Evolutionary conservation across 2,797 vertebrate species (phyloP).

Genomic region (Sarcophilus harrisii): DNA sequence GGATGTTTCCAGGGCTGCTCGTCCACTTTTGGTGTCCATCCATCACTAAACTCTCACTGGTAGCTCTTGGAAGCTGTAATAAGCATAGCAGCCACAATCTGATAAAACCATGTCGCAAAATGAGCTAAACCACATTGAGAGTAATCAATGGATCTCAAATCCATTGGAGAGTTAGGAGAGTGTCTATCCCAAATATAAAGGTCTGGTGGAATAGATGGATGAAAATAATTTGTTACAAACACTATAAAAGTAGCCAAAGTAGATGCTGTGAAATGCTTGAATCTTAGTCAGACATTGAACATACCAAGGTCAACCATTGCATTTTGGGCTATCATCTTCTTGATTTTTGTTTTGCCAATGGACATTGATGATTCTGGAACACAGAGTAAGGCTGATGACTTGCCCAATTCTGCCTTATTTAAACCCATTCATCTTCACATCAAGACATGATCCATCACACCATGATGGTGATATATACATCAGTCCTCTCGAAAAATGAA

Average conservation of each 20-base stretch:
- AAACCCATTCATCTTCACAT: background rate
- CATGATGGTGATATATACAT: background rate
- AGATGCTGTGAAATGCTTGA: background rate
- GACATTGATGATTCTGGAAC: background rate
- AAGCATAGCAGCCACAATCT: background rate
- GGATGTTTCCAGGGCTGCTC: background rate
- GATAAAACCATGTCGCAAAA: background rate
- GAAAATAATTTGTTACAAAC: too few species aligned
- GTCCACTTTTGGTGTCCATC: background rate
- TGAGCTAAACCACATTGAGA: background rate
- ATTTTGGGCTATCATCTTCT: background rate
- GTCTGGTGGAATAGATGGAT: too few species aligned
- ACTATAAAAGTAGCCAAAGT: background rate
- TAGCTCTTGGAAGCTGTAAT: background rate
- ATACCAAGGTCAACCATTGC: background rate
- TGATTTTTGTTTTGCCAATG: background rate
- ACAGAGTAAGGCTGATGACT: background rate
- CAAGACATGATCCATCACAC: background rate
- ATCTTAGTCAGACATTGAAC: background rate
- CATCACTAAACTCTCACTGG: background rate
- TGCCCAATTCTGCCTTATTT: background rate
- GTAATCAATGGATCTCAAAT: background rate
- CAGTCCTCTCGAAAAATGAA: background rate
- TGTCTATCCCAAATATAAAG: background rate
- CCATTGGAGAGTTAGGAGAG: background rate